These are phyloP conservation scores for Brachionus rubens DNA, from an alignment of 1,140 invertebrate genomes.

Conservation along the genomic window DNA sequence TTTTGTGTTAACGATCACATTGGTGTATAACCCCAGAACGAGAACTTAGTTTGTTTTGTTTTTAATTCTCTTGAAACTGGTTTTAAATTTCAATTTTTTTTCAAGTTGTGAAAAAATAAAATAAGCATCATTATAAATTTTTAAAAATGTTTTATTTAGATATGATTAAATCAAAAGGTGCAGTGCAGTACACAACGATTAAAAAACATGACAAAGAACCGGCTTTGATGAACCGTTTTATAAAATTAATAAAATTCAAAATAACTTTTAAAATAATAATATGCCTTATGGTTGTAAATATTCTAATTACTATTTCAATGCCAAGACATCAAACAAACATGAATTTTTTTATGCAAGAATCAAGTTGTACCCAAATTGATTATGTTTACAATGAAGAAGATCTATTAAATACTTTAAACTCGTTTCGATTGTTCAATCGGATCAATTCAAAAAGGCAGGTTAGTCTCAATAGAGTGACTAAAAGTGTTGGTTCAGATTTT, in stretches of 20 bases:
- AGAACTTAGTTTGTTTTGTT: too few relatives aligned
- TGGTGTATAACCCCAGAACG: too few relatives aligned
- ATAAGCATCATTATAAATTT: neutral
- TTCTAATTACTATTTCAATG: neutral
- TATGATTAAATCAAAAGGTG: neutral
- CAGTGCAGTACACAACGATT: too few relatives aligned
- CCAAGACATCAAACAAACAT: neutral
- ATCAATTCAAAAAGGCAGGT: neutral
- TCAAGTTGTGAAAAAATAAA: too few relatives aligned
- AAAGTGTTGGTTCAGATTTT: neutral
- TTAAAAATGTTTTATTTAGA: neutral
- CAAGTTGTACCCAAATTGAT: neutral
- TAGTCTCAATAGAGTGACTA: neutral
- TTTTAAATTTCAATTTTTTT: too few relatives aligned
- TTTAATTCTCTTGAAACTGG: too few relatives aligned
- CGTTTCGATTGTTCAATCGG: neutral
- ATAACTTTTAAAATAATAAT: conserved; percentile 17
- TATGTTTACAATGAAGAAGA: conserved; percentile 5
- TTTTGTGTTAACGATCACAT: too few relatives aligned
- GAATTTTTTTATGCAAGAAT: neutral
- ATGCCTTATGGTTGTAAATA: neutral
- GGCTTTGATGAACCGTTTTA: neutral
- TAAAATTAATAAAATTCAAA: conserved; percentile 10
- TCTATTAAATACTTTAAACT: neutral
- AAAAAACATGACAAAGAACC: neutral